These are phyloP conservation scores for Amiota minor DNA, from an alignment of 2,888 invertebrate species.

Conservation along the genomic window DNA sequence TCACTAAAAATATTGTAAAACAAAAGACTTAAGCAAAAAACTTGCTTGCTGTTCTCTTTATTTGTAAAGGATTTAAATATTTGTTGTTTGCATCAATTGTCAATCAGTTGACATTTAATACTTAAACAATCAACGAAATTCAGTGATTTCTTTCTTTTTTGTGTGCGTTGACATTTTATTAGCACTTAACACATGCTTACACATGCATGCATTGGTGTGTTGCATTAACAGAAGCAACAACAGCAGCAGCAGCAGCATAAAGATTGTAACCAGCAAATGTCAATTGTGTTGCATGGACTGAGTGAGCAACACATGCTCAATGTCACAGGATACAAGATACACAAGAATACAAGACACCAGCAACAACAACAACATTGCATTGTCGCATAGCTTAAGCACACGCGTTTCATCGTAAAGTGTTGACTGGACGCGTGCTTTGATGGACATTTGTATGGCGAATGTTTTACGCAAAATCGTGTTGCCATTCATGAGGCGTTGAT, in stretches of 20 bases:
- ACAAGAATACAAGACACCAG: no score
- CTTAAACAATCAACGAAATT: no score
- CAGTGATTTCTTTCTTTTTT: no score
- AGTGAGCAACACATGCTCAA: slow-evolving; percentile 11
- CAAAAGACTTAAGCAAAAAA: slow-evolving; percentile 34
- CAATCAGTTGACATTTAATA: no score
- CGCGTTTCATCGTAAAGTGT: slow-evolving; percentile 26
- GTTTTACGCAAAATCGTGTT: slow-evolving; percentile 28
- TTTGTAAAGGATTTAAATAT: background rate
- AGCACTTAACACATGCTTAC: slow-evolving; percentile 31
- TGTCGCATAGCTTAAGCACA: background rate
- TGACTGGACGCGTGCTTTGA: slow-evolving; percentile 21
- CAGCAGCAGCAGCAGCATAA: slow-evolving; percentile 31
- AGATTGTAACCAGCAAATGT: slow-evolving; percentile 37
- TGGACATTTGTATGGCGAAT: slow-evolving; percentile 34
- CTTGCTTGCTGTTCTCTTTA: background rate
- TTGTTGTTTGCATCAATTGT: no score
- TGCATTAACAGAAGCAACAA: slow-evolving; percentile 22
- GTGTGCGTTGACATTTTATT: slow-evolving; percentile 26
- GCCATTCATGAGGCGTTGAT: slow-evolving; percentile 25
- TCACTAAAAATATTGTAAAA: background rate
- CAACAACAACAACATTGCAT: background rate
- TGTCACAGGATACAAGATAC: slow-evolving; percentile 2
- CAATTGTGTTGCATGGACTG: slow-evolving; percentile 32
- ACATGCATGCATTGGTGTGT: slow-evolving; percentile 7